Evolutionary conservation across 2,113 vertebrate species (phyloP).

Genomic region (Chloebia gouldiae): DNA sequence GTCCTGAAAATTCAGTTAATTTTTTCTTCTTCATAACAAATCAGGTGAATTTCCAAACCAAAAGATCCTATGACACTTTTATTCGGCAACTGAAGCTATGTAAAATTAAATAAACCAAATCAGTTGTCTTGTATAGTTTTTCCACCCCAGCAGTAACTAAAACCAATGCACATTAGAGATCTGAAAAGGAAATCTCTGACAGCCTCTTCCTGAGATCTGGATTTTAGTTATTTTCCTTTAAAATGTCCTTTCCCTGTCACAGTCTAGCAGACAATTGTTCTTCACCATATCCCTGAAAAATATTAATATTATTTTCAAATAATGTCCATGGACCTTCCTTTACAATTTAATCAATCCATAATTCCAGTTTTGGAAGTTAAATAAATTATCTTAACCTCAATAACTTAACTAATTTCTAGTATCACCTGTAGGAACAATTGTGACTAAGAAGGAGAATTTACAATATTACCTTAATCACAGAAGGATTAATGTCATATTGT

Average conservation of each 20-base stretch:
- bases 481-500: background rate
- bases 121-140: background rate
- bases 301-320: background rate
- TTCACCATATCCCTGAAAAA: background rate
- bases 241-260: background rate
- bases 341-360: background rate
- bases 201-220: background rate
- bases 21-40: background rate
- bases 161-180: fast-evolving
- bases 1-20: background rate
- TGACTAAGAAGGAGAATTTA: background rate
- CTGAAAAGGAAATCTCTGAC: background rate
- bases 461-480: background rate
- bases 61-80: background rate
- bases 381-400: background rate
- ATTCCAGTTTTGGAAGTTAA: background rate
- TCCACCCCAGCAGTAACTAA: background rate
- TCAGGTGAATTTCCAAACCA: background rate
- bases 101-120: background rate
- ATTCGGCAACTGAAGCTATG: background rate
- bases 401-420: background rate
- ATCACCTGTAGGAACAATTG: background rate
- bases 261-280: background rate
- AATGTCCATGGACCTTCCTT: background rate
- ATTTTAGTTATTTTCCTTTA: background rate